These are phyloP conservation scores for Lethrus apterus DNA, from an alignment of 1,140 invertebrate genomes.

Conservation along the genomic window DNA sequence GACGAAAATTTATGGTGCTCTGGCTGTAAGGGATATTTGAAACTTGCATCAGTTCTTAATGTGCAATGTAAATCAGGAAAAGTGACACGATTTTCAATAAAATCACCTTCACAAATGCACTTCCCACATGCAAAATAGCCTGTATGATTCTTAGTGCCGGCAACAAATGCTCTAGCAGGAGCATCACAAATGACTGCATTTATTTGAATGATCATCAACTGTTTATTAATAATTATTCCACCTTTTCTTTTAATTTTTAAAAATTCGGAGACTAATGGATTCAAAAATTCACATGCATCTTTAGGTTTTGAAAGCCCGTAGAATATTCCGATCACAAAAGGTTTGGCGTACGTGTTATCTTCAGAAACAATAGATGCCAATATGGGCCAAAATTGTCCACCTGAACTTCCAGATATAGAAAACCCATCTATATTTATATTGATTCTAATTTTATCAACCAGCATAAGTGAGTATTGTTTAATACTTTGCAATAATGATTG, in stretches of 20 bases:
- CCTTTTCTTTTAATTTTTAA: slow-evolving; percentile 3
- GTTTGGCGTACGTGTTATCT: slow-evolving; percentile 6
- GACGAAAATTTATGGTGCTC: slow-evolving; percentile 1
- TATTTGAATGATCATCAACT: neutral
- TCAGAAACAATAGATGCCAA: no score
- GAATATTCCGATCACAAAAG: slow-evolving; percentile 6
- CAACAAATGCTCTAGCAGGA: slow-evolving; percentile 21
- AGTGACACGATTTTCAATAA: slow-evolving; percentile 11
- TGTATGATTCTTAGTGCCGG: slow-evolving; percentile 16
- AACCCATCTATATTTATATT: no score
- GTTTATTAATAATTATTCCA: slow-evolving; percentile 1
- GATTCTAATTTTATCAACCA: no score
- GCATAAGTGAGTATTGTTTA: no score
- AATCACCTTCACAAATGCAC: slow-evolving; percentile 17
- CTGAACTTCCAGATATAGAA: no score
- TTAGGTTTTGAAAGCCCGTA: slow-evolving; percentile 5
- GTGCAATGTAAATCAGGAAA: slow-evolving; percentile 15
- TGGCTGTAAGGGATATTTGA: neutral
- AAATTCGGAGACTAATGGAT: slow-evolving; percentile 12
- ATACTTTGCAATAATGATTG: no score
- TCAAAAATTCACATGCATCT: slow-evolving; percentile 8
- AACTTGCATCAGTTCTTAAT: slow-evolving; percentile 14
- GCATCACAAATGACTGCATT: slow-evolving; percentile 22
- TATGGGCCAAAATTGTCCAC: no score
- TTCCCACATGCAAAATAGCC: slow-evolving; percentile 20